phyloP scores from a whole-genome alignment of 2,888 invertebrate genomes.

The Hemicrepidius hirtus region DNA sequence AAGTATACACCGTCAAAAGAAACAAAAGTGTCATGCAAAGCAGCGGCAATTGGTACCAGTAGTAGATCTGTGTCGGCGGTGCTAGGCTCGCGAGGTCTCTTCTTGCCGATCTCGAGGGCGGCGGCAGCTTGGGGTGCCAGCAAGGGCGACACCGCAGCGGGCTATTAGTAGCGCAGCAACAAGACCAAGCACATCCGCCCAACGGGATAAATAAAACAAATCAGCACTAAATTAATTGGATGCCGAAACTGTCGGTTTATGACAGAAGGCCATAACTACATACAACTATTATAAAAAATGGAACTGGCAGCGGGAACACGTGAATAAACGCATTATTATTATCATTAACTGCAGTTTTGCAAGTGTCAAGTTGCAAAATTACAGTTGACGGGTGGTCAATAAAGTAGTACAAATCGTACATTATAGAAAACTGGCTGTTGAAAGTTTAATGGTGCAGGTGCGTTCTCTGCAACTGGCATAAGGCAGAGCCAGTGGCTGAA shows the following conservation, averaged over 20 bases:
- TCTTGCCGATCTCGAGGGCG: conserved; percentile 94
- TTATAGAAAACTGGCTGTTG: conserved; percentile 37
- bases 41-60: conserved; percentile 88
- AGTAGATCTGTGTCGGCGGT: conserved; percentile 89
- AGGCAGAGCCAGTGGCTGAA: conserved; percentile 63
- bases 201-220: conserved; percentile 72
- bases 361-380: conserved; percentile 29
- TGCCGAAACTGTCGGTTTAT: conserved; percentile 51
- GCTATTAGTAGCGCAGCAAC: conserved; percentile 74
- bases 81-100: conserved; percentile 89
- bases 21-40: conserved; percentile 77
- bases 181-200: conserved; percentile 72
- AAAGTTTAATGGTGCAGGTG: conserved; percentile 60
- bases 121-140: conserved; percentile 80
- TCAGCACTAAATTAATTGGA: conserved; percentile 71
- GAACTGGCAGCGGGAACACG: conserved; percentile 45
- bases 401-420: conserved; percentile 37
- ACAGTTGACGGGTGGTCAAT: conserved; percentile 4
- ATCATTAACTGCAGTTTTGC: conserved; percentile 31
- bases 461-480: conserved; percentile 58
- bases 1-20: conserved; percentile 53
- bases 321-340: conserved; percentile 38
- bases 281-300: conserved; percentile 46
- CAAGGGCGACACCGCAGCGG: conserved; percentile 76
- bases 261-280: conserved; percentile 51